phyloP scores from a whole-genome alignment of 2,797 vertebrate genomes.

The Bradypus variegatus region DNA sequence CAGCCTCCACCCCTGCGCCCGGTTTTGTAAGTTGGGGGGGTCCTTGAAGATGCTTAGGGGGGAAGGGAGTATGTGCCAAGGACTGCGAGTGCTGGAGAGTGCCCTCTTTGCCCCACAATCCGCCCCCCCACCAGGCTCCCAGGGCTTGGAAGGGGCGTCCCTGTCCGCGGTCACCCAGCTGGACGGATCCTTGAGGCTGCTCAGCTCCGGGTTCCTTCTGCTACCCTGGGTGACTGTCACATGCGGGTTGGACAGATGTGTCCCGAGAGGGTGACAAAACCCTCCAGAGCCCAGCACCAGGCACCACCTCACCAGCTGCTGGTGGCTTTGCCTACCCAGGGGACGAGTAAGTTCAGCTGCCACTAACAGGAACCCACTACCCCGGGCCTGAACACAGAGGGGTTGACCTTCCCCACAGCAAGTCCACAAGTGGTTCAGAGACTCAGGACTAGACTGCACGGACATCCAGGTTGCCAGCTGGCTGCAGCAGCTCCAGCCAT shows the following conservation, averaged over 20 bases:
- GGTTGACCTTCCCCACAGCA: too few relatives aligned
- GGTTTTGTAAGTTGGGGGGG: constrained; percentile 25
- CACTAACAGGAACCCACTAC: background rate
- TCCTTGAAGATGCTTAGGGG: background rate
- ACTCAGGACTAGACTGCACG: too few relatives aligned
- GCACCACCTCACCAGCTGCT: background rate
- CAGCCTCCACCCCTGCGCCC: background rate
- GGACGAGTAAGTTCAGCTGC: fast-evolving
- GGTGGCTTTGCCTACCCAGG: background rate
- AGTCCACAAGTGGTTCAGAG: background rate
- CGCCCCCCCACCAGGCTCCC: background rate
- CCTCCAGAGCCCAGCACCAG: background rate
- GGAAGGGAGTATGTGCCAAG: too few relatives aligned
- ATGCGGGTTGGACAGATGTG: background rate
- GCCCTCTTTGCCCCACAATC: background rate
- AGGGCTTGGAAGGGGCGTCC: background rate
- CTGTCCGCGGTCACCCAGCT: too few relatives aligned
- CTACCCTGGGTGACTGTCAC: fast-evolving
- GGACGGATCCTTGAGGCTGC: background rate
- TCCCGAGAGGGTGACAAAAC: background rate
- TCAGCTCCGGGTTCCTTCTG: background rate
- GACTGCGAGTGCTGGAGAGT: background rate
- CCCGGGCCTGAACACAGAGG: background rate
- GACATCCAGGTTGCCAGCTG: background rate
- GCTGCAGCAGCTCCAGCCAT: background rate